phyloP scores from a whole-genome alignment of 1,140 invertebrate species.

The Platyscapa corneri region DNA sequence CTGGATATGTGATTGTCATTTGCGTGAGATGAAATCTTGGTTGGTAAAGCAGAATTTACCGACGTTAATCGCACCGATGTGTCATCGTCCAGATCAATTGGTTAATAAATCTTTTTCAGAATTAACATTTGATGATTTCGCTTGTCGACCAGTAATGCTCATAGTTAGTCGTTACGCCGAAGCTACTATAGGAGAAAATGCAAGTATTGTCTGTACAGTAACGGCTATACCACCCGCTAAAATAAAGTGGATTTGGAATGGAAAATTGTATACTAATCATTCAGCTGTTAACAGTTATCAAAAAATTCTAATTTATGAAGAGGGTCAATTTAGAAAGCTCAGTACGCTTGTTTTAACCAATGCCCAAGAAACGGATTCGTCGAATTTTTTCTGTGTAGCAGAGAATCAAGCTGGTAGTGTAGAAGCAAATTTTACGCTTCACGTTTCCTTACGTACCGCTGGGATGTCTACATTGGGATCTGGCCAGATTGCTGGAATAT shows the following conservation, averaged over 20 bases:
- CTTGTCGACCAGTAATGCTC: constrained; percentile 88
- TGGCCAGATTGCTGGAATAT: constrained; percentile 89
- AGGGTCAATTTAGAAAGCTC: constrained; percentile 81
- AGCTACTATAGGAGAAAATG: constrained; percentile 87
- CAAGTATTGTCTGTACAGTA: constrained; percentile 86
- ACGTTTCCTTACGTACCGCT: constrained; percentile 84
- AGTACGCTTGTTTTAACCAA: constrained; percentile 89
- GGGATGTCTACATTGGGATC: constrained; percentile 87
- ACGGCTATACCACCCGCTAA: constrained; percentile 86
- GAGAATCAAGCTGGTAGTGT: constrained; percentile 93
- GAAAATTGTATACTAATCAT: constrained; percentile 85
- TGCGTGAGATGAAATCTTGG: constrained; percentile 89
- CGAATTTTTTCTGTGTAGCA: constrained; percentile 92
- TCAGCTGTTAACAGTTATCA: constrained; percentile 87
- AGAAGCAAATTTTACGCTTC: constrained; percentile 92
- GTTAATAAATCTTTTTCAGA: constrained; percentile 83
- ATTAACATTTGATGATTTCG: constrained; percentile 87
- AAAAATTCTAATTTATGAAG: constrained; percentile 86
- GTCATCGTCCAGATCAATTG: constrained; percentile 81
- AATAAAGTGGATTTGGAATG: constrained; percentile 92
- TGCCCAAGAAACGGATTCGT: constrained; percentile 90
- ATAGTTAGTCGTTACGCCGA: constrained; percentile 85
- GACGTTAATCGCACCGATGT: constrained; percentile 83
- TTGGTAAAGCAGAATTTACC: constrained; percentile 88
- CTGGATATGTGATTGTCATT: constrained; percentile 91